Percentiles rank a stretch among this genome's conserved stretches.
These are phyloP conservation scores for Cepaea nemoralis DNA, from an alignment of 1,140 invertebrate genomes.

Conservation along the genomic window DNA sequence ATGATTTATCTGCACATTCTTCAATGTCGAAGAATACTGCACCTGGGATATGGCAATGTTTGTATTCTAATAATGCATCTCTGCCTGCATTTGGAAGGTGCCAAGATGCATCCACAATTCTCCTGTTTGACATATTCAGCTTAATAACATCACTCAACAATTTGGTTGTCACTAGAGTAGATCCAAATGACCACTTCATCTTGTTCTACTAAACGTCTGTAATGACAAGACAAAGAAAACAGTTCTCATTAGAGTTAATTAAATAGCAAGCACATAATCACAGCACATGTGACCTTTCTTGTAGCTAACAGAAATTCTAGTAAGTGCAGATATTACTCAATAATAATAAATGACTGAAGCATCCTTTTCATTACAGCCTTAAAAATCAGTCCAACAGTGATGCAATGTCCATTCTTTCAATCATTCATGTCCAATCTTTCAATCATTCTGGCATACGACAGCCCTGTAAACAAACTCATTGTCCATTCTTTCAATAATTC, in stretches of 20 bases:
- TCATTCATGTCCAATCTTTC: too few species aligned
- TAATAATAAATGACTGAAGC: too few species aligned
- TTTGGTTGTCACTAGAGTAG: slow-evolving; percentile 12
- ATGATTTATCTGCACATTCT: slow-evolving; percentile 59
- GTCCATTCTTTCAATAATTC: too few species aligned
- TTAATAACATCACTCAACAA: slow-evolving; percentile 27
- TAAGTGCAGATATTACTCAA: too few species aligned
- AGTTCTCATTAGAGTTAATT: background rate
- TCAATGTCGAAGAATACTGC: slow-evolving; percentile 68
- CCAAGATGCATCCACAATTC: slow-evolving; percentile 64
- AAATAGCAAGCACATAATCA: too few species aligned
- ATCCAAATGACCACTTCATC: background rate
- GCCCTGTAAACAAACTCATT: too few species aligned
- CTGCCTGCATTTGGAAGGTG: slow-evolving; percentile 60
- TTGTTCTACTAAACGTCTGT: background rate
- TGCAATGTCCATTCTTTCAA: too few species aligned
- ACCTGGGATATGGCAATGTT: slow-evolving; percentile 64
- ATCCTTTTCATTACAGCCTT: too few species aligned
- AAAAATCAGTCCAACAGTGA: too few species aligned
- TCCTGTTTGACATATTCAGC: background rate
- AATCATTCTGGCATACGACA: too few species aligned
- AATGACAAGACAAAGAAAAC: background rate
- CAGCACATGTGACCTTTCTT: too few species aligned
- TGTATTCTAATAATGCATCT: slow-evolving; percentile 56
- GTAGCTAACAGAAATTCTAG: too few species aligned